Evolutionary conservation across 2,797 vertebrate genomes (phyloP), one percentile per base, ranked within the genome.

Genomic region (Serranus cabrilla): DNA sequence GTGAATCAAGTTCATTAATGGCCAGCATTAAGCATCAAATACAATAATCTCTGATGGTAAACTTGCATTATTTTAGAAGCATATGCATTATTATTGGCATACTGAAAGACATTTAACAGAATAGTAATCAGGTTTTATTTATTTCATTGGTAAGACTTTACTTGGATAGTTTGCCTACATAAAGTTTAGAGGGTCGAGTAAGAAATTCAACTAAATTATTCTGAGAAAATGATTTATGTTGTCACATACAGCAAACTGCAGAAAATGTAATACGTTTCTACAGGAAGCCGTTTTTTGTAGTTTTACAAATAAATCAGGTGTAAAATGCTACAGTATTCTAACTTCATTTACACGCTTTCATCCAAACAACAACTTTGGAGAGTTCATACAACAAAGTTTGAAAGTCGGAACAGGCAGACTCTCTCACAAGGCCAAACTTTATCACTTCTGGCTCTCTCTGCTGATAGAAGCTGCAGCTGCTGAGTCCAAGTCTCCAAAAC

Each of bases 401-500:
- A 50, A 71, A 69, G 54, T 71, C 52, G 54, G 17, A 46, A 45
- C 60, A 74, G 47, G 18, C 23, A 11, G 72, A 56, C 43, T 60
- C 54, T 61, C 25, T 62, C 58, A 68, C 85, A 77, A 87, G 85
- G 84, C 46, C 73, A 71, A 70, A 57, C 47, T n/a, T 68, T 76
- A 65, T 82, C 50, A 21, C 59, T 70, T 57, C 34, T 66, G 0
- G 9, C 43, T 54, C 63, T 42, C 61, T 62, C 60, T 70, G 71
- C 76, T 85, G 89, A 92, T 89, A 89, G 78, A 81, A 37, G 42
- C 67, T 68, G 77, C 51, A 23, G 78, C 78, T 85, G 86, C 81
- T 76, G 88, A 85, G 78, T 83, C 51, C 43, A 67, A 72, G 70
- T 82, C 59, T 88, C 74, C 86, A 82, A 76, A 89, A 92, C 86